Conservation (phyloP, 2,888 invertebrate genomes). For the Drosophila kuntzei region DNA sequence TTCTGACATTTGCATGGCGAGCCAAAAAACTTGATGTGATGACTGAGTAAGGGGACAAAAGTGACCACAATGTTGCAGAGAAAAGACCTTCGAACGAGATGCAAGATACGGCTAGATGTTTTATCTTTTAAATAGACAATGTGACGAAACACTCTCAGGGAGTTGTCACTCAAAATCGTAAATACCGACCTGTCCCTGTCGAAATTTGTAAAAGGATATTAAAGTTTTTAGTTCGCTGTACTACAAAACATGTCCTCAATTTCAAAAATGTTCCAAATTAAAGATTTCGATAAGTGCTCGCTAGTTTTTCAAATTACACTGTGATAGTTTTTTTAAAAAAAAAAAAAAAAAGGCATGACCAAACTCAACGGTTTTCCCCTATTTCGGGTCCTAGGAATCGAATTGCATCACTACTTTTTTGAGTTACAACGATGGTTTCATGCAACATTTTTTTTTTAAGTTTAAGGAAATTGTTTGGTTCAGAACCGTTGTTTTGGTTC, state of each 20-base stretch:
- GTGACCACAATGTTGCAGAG: slow-evolving; percentile 41
- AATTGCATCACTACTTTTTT: too few species aligned
- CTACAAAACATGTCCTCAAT: not conserved
- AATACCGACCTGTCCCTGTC: not conserved
- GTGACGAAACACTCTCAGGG: slow-evolving; percentile 5
- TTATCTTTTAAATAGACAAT: slow-evolving; percentile 23
- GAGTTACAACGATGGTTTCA: too few species aligned
- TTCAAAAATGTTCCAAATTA: not conserved
- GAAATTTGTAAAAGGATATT: slow-evolving; percentile 12
- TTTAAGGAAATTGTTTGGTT: too few species aligned
- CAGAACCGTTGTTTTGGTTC: too few species aligned
- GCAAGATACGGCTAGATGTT: slow-evolving; percentile 5
- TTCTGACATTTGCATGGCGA: slow-evolving; percentile 53
- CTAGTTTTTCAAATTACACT: too few species aligned
- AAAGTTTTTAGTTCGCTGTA: not conserved
- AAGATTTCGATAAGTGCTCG: too few species aligned
- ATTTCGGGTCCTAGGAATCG: too few species aligned
- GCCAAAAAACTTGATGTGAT: slow-evolving; percentile 9
- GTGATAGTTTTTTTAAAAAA: too few species aligned
- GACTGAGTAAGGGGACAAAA: slow-evolving; percentile 6
- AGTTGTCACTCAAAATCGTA: not conserved
- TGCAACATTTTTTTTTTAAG: too few species aligned
- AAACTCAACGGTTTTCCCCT: too few species aligned
- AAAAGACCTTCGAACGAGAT: not conserved
- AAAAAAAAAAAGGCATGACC: too few species aligned